Evolutionary conservation across 2,888 invertebrate species (phyloP).

Genomic region (Heteromyza rotundicornis): DNA sequence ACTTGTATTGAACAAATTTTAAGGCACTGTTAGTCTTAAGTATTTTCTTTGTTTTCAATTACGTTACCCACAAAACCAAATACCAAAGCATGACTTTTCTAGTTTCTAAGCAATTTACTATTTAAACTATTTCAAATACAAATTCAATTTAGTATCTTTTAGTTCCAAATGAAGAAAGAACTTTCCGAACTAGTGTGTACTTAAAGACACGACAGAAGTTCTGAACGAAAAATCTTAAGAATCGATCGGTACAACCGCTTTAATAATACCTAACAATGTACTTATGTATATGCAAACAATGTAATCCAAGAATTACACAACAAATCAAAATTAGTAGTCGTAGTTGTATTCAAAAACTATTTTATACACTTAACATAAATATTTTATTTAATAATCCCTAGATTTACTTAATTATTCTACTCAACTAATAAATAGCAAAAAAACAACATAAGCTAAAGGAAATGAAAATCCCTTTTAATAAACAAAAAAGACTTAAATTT

Average conservation of each 20-base stretch:
- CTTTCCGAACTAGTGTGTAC: not conserved
- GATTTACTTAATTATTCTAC: not conserved
- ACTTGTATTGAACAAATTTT: not conserved
- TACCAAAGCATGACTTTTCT: slow-evolving; percentile 22
- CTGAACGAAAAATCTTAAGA: slow-evolving; percentile 26
- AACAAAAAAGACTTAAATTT: slow-evolving; percentile 21
- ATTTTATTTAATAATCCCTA: slow-evolving; percentile 19
- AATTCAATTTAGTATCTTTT: slow-evolving; percentile 6
- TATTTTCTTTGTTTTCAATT: not conserved
- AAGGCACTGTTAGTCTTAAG: not conserved
- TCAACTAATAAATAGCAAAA: not conserved
- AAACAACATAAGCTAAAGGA: not conserved
- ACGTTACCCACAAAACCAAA: slow-evolving; percentile 15
- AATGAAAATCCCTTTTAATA: slow-evolving; percentile 4
- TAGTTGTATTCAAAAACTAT: slow-evolving; percentile 6
- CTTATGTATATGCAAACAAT: not conserved
- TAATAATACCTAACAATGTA: not conserved
- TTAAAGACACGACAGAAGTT: slow-evolving; percentile 18
- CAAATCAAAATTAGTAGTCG: slow-evolving; percentile 36
- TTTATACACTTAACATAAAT: slow-evolving; percentile 19
- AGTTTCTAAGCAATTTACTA: not conserved
- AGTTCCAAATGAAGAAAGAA: slow-evolving; percentile 1
- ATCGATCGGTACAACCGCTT: slow-evolving; percentile 32
- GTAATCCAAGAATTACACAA: slow-evolving; percentile 19
- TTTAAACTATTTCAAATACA: slow-evolving; percentile 13